Conservation (phyloP, 1,140 invertebrate genomes). For the Drusus annulatus region DNA sequence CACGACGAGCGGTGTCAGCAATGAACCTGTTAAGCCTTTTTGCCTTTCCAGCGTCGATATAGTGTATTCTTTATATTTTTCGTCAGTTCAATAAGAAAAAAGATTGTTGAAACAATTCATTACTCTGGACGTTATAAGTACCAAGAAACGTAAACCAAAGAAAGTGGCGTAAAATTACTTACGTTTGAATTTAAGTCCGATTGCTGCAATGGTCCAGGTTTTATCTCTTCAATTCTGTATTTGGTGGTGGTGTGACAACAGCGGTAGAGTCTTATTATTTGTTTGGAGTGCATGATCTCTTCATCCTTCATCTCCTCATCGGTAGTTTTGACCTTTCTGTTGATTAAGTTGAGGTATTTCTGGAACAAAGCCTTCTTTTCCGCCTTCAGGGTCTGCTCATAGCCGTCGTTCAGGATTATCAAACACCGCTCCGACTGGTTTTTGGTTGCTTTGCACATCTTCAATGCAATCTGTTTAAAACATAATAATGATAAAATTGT, state of each 20-base stretch:
- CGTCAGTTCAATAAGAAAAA: too few species aligned
- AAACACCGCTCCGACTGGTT: conserved; percentile 68
- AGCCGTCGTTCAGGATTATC: conserved; percentile 88
- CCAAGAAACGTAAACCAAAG: too few species aligned
- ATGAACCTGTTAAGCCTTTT: too few species aligned
- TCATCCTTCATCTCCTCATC: conserved; percentile 62
- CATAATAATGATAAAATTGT: not conserved
- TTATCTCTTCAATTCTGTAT: conserved; percentile 89
- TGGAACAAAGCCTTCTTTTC: conserved; percentile 80
- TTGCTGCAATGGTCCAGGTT: conserved; percentile 85
- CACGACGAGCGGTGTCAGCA: too few species aligned
- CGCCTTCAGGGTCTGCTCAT: conserved; percentile 81
- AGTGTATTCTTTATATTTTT: too few species aligned
- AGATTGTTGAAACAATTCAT: too few species aligned
- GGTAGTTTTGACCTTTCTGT: conserved; percentile 75
- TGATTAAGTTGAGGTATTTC: conserved; percentile 77
- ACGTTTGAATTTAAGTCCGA: conserved; percentile 85
- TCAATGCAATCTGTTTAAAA: conserved; percentile 49
- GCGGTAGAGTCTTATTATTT: conserved; percentile 77
- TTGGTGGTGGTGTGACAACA: conserved; percentile 86
- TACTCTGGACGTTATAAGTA: too few species aligned
- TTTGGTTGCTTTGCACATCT: conserved; percentile 53
- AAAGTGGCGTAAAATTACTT: conserved; percentile 60
- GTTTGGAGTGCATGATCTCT: conserved; percentile 64
- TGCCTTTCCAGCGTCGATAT: too few species aligned